Conservation (phyloP, 2,113 vertebrate species). For the Smithornis capensis region DNA sequence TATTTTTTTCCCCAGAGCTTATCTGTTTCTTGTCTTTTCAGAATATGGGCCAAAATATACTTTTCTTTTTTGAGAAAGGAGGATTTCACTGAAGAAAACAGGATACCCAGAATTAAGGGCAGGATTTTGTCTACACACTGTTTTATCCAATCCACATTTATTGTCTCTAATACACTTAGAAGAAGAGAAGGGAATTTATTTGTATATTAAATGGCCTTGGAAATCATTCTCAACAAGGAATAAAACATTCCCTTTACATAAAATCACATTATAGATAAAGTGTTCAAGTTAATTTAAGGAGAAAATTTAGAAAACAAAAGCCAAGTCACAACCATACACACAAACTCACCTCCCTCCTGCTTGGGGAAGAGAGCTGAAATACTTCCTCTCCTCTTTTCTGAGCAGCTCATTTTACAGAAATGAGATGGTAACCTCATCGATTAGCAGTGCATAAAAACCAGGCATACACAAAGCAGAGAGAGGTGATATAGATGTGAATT, state of each 20-base stretch:
- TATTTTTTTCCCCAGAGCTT: neutral
- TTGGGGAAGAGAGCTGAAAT: neutral
- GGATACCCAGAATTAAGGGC: constrained; percentile 24
- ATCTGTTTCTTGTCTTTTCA: neutral
- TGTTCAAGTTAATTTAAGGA: constrained; percentile 35
- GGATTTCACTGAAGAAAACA: constrained; percentile 35
- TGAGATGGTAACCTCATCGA: constrained; percentile 47
- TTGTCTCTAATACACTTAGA: neutral
- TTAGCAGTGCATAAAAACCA: constrained; percentile 25
- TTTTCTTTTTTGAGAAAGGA: neutral
- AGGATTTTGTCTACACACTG: constrained; percentile 11
- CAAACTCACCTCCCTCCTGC: neutral
- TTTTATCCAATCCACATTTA: constrained; percentile 16
- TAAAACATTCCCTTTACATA: constrained; percentile 29
- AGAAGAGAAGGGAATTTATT: constrained; percentile 27
- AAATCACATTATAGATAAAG: constrained; percentile 12
- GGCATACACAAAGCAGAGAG: neutral
- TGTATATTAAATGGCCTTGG: constrained; percentile 3
- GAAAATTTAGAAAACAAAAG: constrained; percentile 39
- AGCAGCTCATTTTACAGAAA: constrained; percentile 18
- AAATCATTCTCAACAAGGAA: constrained; percentile 43
- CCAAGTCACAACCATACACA: neutral
- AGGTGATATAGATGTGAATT: neutral
- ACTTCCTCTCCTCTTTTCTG: neutral
- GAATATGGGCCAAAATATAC: neutral